These are phyloP conservation scores for Parotia lawesii DNA, from an alignment of 2,113 vertebrate species.

Conservation along the genomic window DNA sequence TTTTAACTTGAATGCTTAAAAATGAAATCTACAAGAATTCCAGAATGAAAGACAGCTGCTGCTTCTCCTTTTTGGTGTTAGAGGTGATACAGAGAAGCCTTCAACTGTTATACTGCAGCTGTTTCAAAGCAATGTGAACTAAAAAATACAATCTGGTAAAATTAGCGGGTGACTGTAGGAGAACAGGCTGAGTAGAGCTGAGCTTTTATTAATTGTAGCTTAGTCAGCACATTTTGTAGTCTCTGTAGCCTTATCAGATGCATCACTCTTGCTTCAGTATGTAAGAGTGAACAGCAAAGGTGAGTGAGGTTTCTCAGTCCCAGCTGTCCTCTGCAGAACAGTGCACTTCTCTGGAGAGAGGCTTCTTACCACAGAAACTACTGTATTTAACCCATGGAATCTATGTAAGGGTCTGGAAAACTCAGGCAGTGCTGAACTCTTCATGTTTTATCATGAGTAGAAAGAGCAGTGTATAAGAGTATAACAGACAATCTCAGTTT, in stretches of 20 bases:
- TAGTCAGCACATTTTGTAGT: background rate
- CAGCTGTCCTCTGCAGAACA: background rate
- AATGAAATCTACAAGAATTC: background rate
- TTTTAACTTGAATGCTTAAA: background rate
- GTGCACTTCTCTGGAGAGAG: background rate
- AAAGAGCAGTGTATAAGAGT: accelerated
- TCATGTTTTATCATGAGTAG: background rate
- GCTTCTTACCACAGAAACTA: background rate
- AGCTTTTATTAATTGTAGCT: background rate
- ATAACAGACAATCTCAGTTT: background rate
- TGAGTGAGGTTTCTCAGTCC: background rate
- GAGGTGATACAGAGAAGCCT: background rate
- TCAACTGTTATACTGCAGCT: background rate
- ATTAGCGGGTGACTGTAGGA: background rate
- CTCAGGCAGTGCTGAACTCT: background rate
- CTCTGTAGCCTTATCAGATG: background rate
- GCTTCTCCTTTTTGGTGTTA: background rate
- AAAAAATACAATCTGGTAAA: background rate
- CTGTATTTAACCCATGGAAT: background rate
- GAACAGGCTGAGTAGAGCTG: background rate
- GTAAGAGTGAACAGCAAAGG: background rate
- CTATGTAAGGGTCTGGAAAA: background rate
- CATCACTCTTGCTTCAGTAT: background rate
- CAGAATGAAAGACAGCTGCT: background rate
- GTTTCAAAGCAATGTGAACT: background rate